Conservation (phyloP, 2,888 invertebrate species). For the Sycophila texana region DNA sequence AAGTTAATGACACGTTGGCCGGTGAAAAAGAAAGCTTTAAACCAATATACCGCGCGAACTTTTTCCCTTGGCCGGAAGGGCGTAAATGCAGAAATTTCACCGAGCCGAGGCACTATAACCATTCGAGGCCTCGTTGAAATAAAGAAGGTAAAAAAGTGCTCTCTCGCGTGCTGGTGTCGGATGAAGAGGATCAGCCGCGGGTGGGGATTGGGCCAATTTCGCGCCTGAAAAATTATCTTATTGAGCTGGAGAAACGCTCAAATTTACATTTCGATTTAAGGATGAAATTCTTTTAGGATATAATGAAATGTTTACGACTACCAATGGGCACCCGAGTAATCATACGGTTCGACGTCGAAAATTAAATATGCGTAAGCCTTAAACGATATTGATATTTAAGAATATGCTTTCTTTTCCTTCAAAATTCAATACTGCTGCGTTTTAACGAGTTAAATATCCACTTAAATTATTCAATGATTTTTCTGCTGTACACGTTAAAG, state of each 20-base stretch:
- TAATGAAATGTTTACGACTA: slow-evolving; percentile 20
- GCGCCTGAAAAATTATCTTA: slow-evolving; percentile 37
- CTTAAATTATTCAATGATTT: no score
- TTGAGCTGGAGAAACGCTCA: slow-evolving; percentile 26
- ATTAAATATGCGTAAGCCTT: background rate
- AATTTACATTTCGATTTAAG: slow-evolving; percentile 29
- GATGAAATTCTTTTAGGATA: slow-evolving; percentile 1
- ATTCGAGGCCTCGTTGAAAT: slow-evolving; percentile 25
- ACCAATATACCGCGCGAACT: slow-evolving; percentile 16
- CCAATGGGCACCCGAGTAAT: background rate
- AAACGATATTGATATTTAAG: no score
- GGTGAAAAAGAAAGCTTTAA: slow-evolving; percentile 22
- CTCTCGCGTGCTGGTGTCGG: slow-evolving; percentile 6
- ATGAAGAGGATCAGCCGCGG: slow-evolving; percentile 34
- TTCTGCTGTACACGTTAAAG: no score
- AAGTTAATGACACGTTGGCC: slow-evolving; percentile 39
- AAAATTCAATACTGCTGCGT: no score
- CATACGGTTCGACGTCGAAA: background rate
- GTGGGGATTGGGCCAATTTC: slow-evolving; percentile 16
- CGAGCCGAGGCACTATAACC: slow-evolving; percentile 35
- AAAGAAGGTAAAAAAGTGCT: slow-evolving; percentile 51
- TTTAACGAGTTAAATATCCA: no score
- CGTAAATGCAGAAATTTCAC: slow-evolving; percentile 44
- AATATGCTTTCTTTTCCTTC: no score
- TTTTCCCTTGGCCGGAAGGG: slow-evolving; percentile 44